Percentiles rank a stretch among this genome's conserved stretches.
Evolutionary conservation across 2,888 invertebrate species (phyloP).

Genomic region (Ormyrus pomaceus): DNA sequence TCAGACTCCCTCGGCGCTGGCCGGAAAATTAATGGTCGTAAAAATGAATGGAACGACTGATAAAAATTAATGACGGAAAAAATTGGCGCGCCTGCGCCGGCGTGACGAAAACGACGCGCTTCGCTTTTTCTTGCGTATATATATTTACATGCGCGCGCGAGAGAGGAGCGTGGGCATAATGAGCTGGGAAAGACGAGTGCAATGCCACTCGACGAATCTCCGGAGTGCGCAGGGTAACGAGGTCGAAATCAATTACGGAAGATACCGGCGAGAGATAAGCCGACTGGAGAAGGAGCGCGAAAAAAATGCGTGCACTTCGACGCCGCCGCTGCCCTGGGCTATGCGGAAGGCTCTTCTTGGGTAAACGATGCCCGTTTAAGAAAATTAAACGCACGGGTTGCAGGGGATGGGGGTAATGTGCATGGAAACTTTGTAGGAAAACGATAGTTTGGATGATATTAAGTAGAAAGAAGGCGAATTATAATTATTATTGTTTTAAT

Average conservation of each 20-base stretch:
- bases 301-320: constrained; percentile 3
- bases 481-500: too few relatives aligned
- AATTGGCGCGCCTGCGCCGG: constrained; percentile 38
- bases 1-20: not conserved
- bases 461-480: too few relatives aligned
- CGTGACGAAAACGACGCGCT: constrained; percentile 25
- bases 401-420: not conserved
- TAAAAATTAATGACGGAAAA: constrained; percentile 56
- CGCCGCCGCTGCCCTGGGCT: too few relatives aligned
- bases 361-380: constrained; percentile 32
- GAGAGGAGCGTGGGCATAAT: constrained; percentile 32
- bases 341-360: not conserved
- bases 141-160: not conserved
- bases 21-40: constrained; percentile 55
- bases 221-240: constrained; percentile 35
- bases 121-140: constrained; percentile 2
- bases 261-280: constrained; percentile 21
- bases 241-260: constrained; percentile 49
- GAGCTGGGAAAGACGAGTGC: constrained; percentile 48
- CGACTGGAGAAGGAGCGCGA: not conserved
- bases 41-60: constrained; percentile 55
- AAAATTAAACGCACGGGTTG: constrained; percentile 3
- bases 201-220: constrained; percentile 22
- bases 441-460: too few relatives aligned
- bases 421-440: too few relatives aligned